Evolutionary conservation across 2,113 vertebrate species (phyloP).

Genomic region (Carassius carassius): DNA sequence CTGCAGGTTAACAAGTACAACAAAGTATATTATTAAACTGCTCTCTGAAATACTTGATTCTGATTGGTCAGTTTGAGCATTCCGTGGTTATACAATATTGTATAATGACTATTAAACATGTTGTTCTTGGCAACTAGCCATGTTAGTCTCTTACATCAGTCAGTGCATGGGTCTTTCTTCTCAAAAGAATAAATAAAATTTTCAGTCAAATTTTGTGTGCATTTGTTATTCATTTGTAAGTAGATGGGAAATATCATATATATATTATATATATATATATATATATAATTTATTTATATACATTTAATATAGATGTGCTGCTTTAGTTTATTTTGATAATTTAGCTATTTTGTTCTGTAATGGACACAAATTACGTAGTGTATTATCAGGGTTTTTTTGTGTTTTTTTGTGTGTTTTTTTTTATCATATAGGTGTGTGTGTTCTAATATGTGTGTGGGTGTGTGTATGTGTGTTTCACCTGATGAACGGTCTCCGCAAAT

Average conservation of each 20-base stretch:
- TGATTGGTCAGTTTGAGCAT: not conserved
- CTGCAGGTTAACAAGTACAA: not conserved
- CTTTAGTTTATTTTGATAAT: not conserved
- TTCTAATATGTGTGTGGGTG: not conserved
- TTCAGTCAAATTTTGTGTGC: not conserved
- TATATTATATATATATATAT: not conserved
- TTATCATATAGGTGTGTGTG: too few species aligned
- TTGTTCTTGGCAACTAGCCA: too few species aligned
- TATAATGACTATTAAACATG: too few species aligned
- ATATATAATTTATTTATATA: too few species aligned
- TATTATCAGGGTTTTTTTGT: too few species aligned
- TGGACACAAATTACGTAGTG: too few species aligned
- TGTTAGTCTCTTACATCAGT: too few species aligned
- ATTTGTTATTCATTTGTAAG: not conserved
- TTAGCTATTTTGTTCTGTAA: not conserved
- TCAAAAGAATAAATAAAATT: not conserved
- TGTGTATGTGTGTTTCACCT: constrained; percentile 73
- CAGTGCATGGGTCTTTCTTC: too few species aligned
- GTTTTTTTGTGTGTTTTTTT: too few species aligned
- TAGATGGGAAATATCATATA: not conserved
- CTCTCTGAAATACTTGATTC: not conserved
- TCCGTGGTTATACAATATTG: too few species aligned
- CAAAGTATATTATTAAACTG: not conserved
- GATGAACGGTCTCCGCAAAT: constrained; percentile 98
- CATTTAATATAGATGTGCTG: too few species aligned